Percentiles rank a stretch among this genome's conserved stretches.
These are phyloP conservation scores for Galbula dea DNA, from an alignment of 2,113 vertebrate species.

Conservation along the genomic window DNA sequence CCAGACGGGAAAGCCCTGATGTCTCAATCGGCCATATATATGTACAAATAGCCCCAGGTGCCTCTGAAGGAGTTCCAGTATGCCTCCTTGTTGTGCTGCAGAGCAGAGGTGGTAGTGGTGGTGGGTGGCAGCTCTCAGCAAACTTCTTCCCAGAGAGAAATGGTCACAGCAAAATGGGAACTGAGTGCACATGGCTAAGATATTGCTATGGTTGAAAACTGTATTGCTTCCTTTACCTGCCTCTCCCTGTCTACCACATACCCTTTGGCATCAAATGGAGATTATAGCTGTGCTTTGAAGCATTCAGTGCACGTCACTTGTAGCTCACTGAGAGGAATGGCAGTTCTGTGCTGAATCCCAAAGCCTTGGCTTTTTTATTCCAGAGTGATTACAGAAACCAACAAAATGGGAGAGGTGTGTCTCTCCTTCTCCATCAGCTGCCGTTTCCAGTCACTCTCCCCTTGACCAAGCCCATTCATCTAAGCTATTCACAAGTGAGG, in stretches of 20 bases:
- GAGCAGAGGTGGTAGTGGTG: background rate
- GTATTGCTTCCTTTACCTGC: background rate
- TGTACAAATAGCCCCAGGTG: background rate
- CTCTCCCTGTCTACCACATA: background rate
- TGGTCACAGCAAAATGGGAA: background rate
- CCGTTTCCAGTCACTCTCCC: background rate
- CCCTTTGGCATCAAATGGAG: background rate
- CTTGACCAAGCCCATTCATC: background rate
- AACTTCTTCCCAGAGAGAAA: background rate
- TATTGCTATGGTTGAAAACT: background rate
- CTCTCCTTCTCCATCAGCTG: background rate
- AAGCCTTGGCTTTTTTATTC: background rate
- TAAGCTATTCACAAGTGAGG: background rate
- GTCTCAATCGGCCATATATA: background rate
- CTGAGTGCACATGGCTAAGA: background rate
- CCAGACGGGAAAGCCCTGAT: background rate
- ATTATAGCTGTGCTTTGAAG: background rate
- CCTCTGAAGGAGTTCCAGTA: background rate
- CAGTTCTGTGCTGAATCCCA: background rate
- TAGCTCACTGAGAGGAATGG: background rate
- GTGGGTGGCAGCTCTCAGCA: background rate
- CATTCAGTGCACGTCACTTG: accelerated
- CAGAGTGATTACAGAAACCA: background rate
- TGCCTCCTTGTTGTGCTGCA: background rate
- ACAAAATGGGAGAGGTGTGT: background rate